Evolutionary conservation across 2,113 vertebrate species (phyloP).

Genomic region (Candoia aspera): DNA sequence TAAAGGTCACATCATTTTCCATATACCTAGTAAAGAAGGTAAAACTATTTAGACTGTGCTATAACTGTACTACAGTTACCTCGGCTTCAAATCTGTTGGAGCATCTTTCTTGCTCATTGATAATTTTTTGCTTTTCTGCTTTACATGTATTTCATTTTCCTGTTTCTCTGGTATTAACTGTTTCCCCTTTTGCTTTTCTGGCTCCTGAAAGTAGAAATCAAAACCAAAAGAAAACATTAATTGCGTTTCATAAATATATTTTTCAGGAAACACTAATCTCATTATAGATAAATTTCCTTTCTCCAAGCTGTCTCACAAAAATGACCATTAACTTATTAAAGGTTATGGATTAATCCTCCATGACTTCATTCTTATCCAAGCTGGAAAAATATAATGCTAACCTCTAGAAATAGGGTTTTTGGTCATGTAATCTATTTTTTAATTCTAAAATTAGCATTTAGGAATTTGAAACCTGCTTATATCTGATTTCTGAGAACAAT

Average conservation of each 20-base stretch:
- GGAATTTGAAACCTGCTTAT: neutral
- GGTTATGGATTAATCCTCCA: neutral
- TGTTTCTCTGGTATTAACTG: conserved; percentile 77
- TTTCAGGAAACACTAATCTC: neutral
- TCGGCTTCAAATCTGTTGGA: conserved; percentile 83
- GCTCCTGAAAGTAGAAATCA: conserved; percentile 75
- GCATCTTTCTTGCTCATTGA: conserved; percentile 83
- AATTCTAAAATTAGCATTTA: neutral
- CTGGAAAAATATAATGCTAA: neutral
- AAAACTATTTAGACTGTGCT: neutral
- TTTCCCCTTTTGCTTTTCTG: conserved; percentile 91
- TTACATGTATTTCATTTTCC: conserved; percentile 80
- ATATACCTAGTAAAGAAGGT: neutral
- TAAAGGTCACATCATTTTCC: neutral
- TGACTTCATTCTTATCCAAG: neutral
- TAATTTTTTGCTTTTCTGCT: conserved; percentile 89
- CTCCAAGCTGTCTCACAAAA: neutral
- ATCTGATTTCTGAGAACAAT: neutral
- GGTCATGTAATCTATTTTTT: neutral
- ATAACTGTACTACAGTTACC: conserved; percentile 72
- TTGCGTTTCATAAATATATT: neutral
- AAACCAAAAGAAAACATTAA: neutral
- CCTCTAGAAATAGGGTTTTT: neutral
- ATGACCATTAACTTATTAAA: neutral
- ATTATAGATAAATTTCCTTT: neutral